phyloP scores from a whole-genome alignment of 2,113 vertebrate genomes.

The Hemibagrus wyckioides region DNA sequence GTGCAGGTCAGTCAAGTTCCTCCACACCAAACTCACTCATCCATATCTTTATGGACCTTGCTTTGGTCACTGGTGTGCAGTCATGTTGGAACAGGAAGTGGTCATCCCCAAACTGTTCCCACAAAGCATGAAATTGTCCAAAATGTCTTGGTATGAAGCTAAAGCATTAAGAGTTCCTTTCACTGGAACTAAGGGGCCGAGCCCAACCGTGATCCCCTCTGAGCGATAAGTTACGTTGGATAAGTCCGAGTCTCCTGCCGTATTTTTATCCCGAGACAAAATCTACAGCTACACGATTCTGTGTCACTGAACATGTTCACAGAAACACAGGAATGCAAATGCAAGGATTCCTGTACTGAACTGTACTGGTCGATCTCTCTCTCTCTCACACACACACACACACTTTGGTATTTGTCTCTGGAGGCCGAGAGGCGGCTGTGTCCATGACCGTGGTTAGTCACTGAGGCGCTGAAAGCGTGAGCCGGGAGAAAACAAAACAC shows the following conservation, averaged over 20 bases:
- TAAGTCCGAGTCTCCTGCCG: not conserved
- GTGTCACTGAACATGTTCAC: not conserved
- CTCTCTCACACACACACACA: not conserved
- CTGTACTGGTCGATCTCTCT: not conserved
- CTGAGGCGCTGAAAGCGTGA: slow-evolving; percentile 29
- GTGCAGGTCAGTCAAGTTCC: no score
- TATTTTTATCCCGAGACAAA: not conserved
- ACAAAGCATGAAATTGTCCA: no score
- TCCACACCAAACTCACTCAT: no score
- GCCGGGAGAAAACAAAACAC: slow-evolving; percentile 6
- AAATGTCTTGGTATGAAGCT: no score
- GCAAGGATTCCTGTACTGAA: not conserved
- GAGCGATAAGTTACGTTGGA: not conserved
- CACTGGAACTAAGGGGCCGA: no score
- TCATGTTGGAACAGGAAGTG: no score
- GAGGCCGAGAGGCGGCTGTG: not conserved
- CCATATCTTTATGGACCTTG: no score
- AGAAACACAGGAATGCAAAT: not conserved
- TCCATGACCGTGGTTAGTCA: slow-evolving; percentile 34
- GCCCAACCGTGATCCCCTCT: no score
- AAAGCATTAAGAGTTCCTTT: no score
- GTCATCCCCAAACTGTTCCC: no score
- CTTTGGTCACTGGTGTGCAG: no score
- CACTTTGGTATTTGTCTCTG: slow-evolving; percentile 11
- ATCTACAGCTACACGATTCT: not conserved